phyloP scores from a whole-genome alignment of 2,797 vertebrate species.

The Schizopygopsis pylzovi region DNA sequence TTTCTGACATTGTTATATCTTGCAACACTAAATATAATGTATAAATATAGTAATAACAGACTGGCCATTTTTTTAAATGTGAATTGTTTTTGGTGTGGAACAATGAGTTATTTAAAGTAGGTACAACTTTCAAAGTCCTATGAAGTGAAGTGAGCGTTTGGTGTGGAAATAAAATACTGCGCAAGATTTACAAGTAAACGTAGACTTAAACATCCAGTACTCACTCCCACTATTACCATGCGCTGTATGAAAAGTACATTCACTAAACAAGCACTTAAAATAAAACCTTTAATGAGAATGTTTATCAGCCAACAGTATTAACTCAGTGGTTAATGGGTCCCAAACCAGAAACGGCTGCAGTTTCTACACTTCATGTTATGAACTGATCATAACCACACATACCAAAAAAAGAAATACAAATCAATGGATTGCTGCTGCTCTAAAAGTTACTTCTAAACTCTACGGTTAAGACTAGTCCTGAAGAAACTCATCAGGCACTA shows the following conservation, averaged over 20 bases:
- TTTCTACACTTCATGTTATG: conserved; percentile 17
- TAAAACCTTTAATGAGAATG: conserved; percentile 8
- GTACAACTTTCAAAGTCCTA: background rate
- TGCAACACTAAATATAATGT: background rate
- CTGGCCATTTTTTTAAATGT: background rate
- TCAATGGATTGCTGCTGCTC: background rate
- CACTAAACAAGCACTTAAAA: conserved; percentile 23
- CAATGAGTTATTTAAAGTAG: background rate
- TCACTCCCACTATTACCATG: background rate
- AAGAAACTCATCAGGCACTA: background rate
- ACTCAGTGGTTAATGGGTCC: conserved; percentile 28
- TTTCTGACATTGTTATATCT: background rate
- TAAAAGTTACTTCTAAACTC: background rate
- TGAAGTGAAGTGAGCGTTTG: background rate
- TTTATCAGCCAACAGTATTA: conserved; percentile 5
- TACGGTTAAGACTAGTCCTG: background rate
- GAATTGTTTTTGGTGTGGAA: background rate
- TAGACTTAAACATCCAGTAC: background rate
- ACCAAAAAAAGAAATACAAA: background rate
- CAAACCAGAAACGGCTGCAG: conserved; percentile 21
- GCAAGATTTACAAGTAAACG: conserved; percentile 10
- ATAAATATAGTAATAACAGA: background rate
- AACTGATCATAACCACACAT: background rate
- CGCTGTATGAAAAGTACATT: background rate
- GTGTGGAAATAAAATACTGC: background rate